Evolutionary conservation across 2,113 vertebrate species (phyloP).

Genomic region (Carettochelys insculpta): DNA sequence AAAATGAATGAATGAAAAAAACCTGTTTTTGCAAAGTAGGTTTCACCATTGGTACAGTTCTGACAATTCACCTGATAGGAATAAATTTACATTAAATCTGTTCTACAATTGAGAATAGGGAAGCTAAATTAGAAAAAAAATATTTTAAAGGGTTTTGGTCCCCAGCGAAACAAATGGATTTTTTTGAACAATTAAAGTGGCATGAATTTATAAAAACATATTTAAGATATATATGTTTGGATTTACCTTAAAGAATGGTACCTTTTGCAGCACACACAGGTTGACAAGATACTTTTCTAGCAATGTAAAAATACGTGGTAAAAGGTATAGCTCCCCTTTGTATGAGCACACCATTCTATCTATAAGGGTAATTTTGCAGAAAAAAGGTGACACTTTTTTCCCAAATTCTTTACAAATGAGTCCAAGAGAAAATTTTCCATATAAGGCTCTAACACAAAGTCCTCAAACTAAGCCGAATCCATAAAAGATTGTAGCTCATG

Average conservation of each 20-base stretch:
- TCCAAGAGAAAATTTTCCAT: background rate
- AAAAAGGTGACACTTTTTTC: constrained; percentile 8
- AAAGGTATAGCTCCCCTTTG: constrained; percentile 22
- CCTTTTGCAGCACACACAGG: constrained; percentile 9
- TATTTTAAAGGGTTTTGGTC: constrained; percentile 66
- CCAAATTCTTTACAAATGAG: constrained; percentile 44
- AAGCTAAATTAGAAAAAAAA: constrained; percentile 70
- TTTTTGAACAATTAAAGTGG: constrained; percentile 46
- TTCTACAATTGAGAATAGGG: constrained; percentile 63
- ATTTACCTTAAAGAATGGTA: constrained; percentile 48
- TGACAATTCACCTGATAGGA: constrained; percentile 63
- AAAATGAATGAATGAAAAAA: background rate
- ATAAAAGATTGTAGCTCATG: background rate
- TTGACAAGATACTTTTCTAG: constrained; percentile 5
- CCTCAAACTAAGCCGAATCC: constrained; percentile 30
- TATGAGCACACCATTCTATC: constrained; percentile 4
- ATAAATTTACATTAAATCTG: constrained; percentile 45
- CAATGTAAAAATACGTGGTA: background rate
- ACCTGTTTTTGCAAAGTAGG: background rate
- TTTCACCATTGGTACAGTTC: background rate
- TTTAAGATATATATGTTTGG: constrained; percentile 19
- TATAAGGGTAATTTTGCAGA: constrained; percentile 24
- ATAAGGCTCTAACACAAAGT: constrained; percentile 37
- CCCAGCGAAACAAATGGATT: constrained; percentile 42
- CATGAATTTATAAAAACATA: constrained; percentile 36